Percentiles rank a stretch among this genome's conserved stretches.
These are phyloP conservation scores for Takifugu rubripes DNA, from an alignment of 2,797 vertebrate species.

Conservation along the genomic window DNA sequence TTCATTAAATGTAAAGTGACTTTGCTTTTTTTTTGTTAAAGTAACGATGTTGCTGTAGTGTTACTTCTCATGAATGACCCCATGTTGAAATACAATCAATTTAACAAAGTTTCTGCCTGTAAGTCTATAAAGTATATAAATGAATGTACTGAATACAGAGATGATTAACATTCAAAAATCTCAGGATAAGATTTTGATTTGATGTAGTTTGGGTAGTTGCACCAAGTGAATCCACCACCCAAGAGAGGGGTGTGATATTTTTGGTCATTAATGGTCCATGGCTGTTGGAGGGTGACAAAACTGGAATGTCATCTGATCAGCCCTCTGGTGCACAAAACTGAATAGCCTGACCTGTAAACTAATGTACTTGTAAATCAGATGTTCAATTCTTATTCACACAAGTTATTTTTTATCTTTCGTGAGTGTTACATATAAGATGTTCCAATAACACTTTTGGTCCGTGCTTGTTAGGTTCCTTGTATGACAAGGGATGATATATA, in stretches of 20 bases:
- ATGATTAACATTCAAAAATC: too few species aligned
- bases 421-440: background rate
- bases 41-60: too few species aligned
- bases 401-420: background rate
- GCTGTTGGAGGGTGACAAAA: constrained; percentile 53
- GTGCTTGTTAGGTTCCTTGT: constrained; percentile 48
- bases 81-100: too few species aligned
- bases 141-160: too few species aligned
- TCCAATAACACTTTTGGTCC: constrained; percentile 2
- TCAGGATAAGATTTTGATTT: too few species aligned
- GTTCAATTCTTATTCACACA: background rate
- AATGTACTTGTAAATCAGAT: constrained; percentile 53
- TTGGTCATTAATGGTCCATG: constrained; percentile 26
- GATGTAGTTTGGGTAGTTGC: constrained; percentile 7
- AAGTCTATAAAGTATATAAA: too few species aligned
- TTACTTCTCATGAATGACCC: too few species aligned
- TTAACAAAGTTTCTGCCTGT: too few species aligned
- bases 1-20: too few species aligned
- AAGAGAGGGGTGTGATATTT: constrained; percentile 37
- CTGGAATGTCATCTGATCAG: constrained; percentile 56
- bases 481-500: constrained; percentile 48
- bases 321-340: constrained; percentile 60
- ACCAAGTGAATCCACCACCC: constrained; percentile 33
- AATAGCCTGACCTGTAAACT: constrained; percentile 47
- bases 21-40: too few species aligned